Base-by-base conservation (phyloP, 2,113 vertebrate genomes). In the Lichenostomus cassidix region DNA sequence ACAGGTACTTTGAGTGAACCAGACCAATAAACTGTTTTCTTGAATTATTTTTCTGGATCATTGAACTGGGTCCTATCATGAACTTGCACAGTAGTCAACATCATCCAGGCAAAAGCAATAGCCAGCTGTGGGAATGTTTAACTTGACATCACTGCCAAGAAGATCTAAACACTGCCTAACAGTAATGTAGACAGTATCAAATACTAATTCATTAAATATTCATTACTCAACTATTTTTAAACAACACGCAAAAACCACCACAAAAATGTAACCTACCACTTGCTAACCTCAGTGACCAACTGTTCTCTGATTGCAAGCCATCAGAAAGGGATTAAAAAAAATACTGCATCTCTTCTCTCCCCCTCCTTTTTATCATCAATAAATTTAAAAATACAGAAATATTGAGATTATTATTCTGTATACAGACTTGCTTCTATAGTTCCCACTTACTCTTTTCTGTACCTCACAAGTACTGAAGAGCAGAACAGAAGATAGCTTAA, bases 151-250 rank as follows among this genome's bases (percentile, higher is more conserved):
- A 77, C 56, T 84, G 29, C 49, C 7, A 2, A 91, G 42, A 81
- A 41, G 50, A 91, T 59, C 65, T 84, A 64, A 91, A 46, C 15
- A 35, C 15, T n/a, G 58, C 7, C 52, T 41, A 78, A 8, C 11
- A n/a, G 21, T 42, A 56, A 70, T 47, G 27, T 2, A 39, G 21
- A 69, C 12, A 83, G 27, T 69, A 76, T 80, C 33, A 79, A 92
- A 88, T 29, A 56, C 11, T 60, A 64, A 33, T 52, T 77, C 42
- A 92, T 87, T 91, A 87, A 90, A 58, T 28, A 69, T 82, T 93
- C 12, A 55, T 58, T 83, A 81, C 25, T 85, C 64, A 79, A 69
- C n/a, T 86, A 79, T 68, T 93, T 95, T 95, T 85, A 89, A 90
- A 89, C 55, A 44, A 41, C 11, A 91, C 24, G 13, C 47, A 71